These are phyloP conservation scores for Aurelia aurita DNA, from an alignment of 30 jellyfish, hydroid and myxozoan genomes.

Conservation along the genomic window DNA sequence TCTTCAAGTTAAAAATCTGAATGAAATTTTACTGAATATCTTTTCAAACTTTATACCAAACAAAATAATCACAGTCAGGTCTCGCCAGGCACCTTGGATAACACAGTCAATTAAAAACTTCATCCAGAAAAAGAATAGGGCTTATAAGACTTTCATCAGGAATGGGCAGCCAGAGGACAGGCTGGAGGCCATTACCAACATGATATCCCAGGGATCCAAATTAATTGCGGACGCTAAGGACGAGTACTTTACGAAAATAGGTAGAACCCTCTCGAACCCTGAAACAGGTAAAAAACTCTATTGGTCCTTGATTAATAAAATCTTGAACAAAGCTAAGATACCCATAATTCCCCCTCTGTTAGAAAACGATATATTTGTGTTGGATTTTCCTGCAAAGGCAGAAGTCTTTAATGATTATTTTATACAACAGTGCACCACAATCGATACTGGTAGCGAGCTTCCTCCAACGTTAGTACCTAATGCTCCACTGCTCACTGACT, in stretches of 20 bases:
- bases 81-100: too few relatives aligned
- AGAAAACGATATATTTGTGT: conserved; percentile 1
- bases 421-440: conserved; percentile 14
- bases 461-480: conserved; percentile 6
- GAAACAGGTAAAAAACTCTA: conserved; percentile 29
- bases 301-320: conserved; percentile 32
- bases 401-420: too few relatives aligned
- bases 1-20: conserved; percentile 32
- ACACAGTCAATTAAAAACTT: conserved; percentile 43
- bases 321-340: conserved; percentile 34
- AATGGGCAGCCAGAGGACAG: conserved; percentile 56
- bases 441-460: conserved; percentile 40
- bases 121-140: conserved; percentile 38
- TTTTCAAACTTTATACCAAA: conserved; percentile 63
- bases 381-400: conserved; percentile 34
- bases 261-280: conserved; percentile 27
- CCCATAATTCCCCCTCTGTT: conserved; percentile 52
- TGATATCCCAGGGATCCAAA: conserved; percentile 28
- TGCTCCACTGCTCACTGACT: conserved; percentile 7
- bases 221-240: conserved; percentile 43
- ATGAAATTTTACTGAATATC: conserved; percentile 39
- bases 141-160: conserved; percentile 29
- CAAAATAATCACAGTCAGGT: conserved; percentile 22
- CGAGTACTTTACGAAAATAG: conserved; percentile 33
- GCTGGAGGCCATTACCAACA: conserved; percentile 23